Conservation (phyloP, 2,888 invertebrate genomes). For the Candidula unifasciata region DNA sequence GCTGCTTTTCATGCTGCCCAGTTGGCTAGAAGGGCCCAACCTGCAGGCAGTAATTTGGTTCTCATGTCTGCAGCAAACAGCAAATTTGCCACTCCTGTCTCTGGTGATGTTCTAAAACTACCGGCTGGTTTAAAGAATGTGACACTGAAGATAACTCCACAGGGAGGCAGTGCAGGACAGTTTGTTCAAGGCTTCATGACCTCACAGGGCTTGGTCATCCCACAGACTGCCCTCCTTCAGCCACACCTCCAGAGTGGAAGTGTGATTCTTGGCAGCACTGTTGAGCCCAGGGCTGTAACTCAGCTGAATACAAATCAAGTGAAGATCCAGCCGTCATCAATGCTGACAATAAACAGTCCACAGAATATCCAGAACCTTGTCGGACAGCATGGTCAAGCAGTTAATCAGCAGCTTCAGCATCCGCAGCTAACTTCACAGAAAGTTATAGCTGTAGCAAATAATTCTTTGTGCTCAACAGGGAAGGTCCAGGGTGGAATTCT, state of each 20-base stretch:
- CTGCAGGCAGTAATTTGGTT: background rate
- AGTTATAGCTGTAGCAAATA: conserved; percentile 6
- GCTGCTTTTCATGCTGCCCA: background rate
- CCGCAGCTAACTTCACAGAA: background rate
- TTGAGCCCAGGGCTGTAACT: background rate
- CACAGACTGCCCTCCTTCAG: conserved; percentile 47
- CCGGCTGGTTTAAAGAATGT: conserved; percentile 38
- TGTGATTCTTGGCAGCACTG: conserved; percentile 2
- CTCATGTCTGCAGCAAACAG: background rate
- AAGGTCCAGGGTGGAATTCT: background rate
- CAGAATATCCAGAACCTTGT: conserved; percentile 14
- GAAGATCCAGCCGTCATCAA: conserved; percentile 13
- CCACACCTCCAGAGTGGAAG: conserved; percentile 4
- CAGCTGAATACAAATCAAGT: background rate
- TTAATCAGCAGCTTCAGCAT: conserved; percentile 29
- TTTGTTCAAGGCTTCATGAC: conserved; percentile 51
- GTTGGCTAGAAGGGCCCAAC: background rate
- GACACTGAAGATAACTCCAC: conserved; percentile 51
- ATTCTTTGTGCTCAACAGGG: background rate
- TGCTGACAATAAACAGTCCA: background rate
- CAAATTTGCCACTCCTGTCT: conserved; percentile 3
- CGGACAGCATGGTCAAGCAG: background rate
- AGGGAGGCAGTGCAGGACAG: conserved; percentile 35
- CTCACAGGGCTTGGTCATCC: conserved; percentile 49
- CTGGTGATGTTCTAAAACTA: background rate